Conservation (phyloP, 2,888 invertebrate genomes). For the Petrolisthes cinctipes region DNA sequence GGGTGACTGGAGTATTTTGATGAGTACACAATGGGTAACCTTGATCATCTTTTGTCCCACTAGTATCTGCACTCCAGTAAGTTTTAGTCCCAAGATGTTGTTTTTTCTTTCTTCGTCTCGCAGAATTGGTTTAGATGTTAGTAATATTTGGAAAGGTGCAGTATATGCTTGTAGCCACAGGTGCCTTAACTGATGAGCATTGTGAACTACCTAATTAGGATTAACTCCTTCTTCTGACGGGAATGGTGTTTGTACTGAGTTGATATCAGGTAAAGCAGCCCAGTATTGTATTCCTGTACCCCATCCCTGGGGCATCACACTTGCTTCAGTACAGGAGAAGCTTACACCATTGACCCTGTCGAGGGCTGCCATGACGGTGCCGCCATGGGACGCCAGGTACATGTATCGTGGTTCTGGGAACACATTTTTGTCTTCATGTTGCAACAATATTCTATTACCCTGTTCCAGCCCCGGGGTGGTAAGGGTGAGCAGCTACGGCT, state of each 20-base stretch:
- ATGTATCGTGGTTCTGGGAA: conserved; percentile 2
- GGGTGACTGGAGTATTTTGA: background rate
- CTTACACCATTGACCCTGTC: background rate
- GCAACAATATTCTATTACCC: background rate
- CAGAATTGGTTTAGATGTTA: background rate
- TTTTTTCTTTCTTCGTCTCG: background rate
- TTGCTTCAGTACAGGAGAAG: conserved; percentile 14
- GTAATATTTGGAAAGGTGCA: conserved; percentile 1
- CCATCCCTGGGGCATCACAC: background rate
- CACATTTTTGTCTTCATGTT: background rate
- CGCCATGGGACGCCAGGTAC: background rate
- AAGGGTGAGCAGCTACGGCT: background rate
- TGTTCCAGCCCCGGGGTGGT: background rate
- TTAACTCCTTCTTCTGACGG: background rate
- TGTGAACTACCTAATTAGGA: background rate
- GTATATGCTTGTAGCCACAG: conserved; percentile 14
- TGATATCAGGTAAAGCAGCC: conserved; percentile 5
- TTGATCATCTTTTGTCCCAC: background rate
- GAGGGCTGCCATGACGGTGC: conserved; percentile 1
- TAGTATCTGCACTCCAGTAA: conserved; percentile 9
- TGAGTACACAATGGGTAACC: background rate
- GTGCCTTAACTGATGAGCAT: background rate
- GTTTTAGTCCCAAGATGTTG: background rate
- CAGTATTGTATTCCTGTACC: background rate
- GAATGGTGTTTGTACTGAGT: background rate